Evolutionary conservation across 1,140 invertebrate genomes (phyloP).

Genomic region (Amyelois transitella): DNA sequence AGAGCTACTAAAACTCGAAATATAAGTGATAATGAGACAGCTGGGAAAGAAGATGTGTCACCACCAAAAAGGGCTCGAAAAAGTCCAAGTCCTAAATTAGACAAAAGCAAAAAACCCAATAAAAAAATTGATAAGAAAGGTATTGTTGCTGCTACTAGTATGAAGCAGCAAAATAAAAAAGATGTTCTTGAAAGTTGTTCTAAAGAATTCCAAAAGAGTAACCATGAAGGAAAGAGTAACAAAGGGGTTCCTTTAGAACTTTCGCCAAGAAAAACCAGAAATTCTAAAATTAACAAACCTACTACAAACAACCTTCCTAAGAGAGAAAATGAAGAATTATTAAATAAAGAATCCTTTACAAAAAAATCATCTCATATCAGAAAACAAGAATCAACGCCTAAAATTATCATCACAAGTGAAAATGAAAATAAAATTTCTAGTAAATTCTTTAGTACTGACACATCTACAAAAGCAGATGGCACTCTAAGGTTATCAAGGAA

Average conservation of each 20-base stretch:
- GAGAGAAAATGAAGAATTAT: neutral
- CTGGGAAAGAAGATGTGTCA: constrained; percentile 31
- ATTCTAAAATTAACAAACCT: constrained; percentile 7
- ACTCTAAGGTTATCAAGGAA: constrained; percentile 31
- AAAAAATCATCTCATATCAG: neutral
- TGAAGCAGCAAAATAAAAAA: neutral
- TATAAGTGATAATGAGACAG: constrained; percentile 15
- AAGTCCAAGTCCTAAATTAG: constrained; percentile 11
- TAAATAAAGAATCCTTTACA: neutral
- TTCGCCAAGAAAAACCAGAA: constrained; percentile 18
- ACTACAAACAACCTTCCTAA: neutral
- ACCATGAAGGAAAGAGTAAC: neutral
- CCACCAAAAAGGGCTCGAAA: constrained; percentile 44
- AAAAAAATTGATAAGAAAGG: neutral
- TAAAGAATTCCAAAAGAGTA: neutral
- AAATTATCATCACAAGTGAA: constrained; percentile 41
- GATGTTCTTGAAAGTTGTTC: neutral
- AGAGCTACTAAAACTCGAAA: constrained; percentile 19
- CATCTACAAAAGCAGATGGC: constrained; percentile 4
- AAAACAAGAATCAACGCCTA: constrained; percentile 21
- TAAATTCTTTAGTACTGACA: constrained; percentile 45
- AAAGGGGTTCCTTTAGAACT: neutral
- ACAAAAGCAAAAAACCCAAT: neutral
- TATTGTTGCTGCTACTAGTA: neutral
- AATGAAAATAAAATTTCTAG: constrained; percentile 35